Evolutionary conservation across 1,140 invertebrate genomes (phyloP), one percentile per base, ranked within the genome.

Genomic region (Procambarus virginalis): DNA sequence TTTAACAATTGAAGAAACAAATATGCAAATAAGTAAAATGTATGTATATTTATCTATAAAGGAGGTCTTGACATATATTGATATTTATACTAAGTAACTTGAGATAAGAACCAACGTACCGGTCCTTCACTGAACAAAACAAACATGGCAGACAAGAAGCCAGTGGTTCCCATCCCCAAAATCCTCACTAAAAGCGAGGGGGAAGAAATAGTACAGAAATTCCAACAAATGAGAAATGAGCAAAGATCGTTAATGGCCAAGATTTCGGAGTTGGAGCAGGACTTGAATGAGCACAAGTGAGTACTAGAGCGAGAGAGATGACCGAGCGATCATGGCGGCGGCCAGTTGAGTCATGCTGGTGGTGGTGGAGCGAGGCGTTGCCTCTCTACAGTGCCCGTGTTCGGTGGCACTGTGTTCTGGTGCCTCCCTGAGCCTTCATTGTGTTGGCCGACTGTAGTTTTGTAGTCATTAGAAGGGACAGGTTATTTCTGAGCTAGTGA

Each of bases 271-370:
- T 95, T 99, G 92, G 97, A 99, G 95, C 95, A 97, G 94, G 98
- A 99, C 93, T 95, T 98, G 73, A 98, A 97, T 93, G 98, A 99
- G 94, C 98, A 99, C 94, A 98, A 98, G 98, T 99, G 95, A 95
- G 96, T 94, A 90, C 89, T 45, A 45, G 20, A 12, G 81, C 46
- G 17, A n/a, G 76, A 70, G 77, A 51, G 45, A 60, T 46, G 12
- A n/a, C 46, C 70, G 17, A 17, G 2, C 5, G 22, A 34, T 8
- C 68, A 73, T 34, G n/a, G n/a, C 68, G 6, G n/a, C 22, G 8
- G 68, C 5, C 4, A 34, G 10, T 8, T 2, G n/a, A 80, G 46
- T 80, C 78, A 80, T 58, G 49, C 49, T 58, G 17, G 9, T 34
- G 34, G 34, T 34, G 34, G 34, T 34, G 34, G 34, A 34, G 34